These are phyloP conservation scores for Parambassis ranga DNA, from an alignment of 2,797 vertebrate species.

Conservation along the genomic window DNA sequence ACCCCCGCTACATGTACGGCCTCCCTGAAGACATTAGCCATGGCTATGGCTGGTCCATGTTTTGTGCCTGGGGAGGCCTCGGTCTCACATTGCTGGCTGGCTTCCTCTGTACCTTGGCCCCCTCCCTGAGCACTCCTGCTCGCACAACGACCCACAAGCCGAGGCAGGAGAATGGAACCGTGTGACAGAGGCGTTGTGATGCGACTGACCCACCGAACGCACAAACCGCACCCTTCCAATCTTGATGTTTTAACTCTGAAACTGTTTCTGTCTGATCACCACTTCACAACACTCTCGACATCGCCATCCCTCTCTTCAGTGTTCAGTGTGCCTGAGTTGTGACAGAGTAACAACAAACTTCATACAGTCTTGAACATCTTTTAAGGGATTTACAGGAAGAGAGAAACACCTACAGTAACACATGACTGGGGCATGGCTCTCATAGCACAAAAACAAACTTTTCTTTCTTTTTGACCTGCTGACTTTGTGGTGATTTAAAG, in stretches of 20 bases:
- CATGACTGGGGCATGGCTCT: conserved; percentile 43
- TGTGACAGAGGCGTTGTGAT: conserved; percentile 77
- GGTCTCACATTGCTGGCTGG: conserved; percentile 93
- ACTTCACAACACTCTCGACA: conserved; percentile 55
- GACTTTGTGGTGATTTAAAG: conserved; percentile 54
- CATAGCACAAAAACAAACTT: conserved; percentile 61
- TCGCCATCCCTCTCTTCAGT: conserved; percentile 59
- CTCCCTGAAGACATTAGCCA: conserved; percentile 96
- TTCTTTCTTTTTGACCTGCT: conserved; percentile 52
- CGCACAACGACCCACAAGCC: conserved; percentile 89
- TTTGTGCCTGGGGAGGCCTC: conserved; percentile 94
- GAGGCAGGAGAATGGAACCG: conserved; percentile 91
- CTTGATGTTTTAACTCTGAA: conserved; percentile 68
- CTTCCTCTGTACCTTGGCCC: conserved; percentile 93
- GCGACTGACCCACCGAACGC: conserved; percentile 60
- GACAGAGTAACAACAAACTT: conserved; percentile 51
- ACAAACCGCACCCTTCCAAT: conserved; percentile 73
- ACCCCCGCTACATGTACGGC: conserved; percentile 91
- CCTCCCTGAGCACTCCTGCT: conserved; percentile 87
- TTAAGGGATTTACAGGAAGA: conserved; percentile 44
- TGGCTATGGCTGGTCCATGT: conserved; percentile 98
- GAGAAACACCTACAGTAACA: conserved; percentile 50
- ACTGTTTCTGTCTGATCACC: conserved; percentile 67
- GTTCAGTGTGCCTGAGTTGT: conserved; percentile 74
- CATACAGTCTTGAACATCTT: conserved; percentile 40